Evolutionary conservation across 2,113 vertebrate species (phyloP).

Genomic region (Triplophysa dalaica): DNA sequence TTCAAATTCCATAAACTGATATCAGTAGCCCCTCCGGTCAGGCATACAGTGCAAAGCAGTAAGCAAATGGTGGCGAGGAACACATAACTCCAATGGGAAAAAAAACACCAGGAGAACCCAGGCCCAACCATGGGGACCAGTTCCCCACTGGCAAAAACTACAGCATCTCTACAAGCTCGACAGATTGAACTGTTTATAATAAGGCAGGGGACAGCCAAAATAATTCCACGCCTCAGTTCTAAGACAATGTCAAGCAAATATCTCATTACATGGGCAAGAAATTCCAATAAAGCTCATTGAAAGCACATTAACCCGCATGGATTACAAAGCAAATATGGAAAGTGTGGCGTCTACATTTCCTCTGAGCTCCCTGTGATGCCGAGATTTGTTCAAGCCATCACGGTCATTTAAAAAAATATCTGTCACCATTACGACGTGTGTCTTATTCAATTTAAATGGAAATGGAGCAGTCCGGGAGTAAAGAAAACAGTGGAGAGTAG

Average conservation of each 20-base stretch:
- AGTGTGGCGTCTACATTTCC: constrained; percentile 44
- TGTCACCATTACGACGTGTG: constrained; percentile 50
- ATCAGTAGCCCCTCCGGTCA: too few relatives aligned
- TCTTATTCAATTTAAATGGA: constrained; percentile 58
- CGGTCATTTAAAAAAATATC: constrained; percentile 46
- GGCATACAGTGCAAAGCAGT: too few relatives aligned
- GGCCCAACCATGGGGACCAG: too few relatives aligned
- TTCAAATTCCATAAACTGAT: too few relatives aligned
- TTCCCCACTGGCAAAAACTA: too few relatives aligned
- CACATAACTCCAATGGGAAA: too few relatives aligned
- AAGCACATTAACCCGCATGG: constrained; percentile 48
- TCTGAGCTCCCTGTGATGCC: constrained; percentile 19
- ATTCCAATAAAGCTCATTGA: constrained; percentile 27
- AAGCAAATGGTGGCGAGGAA: too few relatives aligned
- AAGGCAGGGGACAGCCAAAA: neutral
- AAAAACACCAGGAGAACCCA: too few relatives aligned
- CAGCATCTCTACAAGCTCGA: too few relatives aligned
- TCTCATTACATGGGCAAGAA: constrained; percentile 39
- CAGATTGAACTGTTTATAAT: neutral
- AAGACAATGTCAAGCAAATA: neutral
- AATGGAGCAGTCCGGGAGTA: constrained; percentile 31
- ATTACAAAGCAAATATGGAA: constrained; percentile 50
- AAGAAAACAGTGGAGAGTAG: neutral
- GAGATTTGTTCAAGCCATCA: constrained; percentile 47
- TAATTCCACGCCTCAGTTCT: neutral